phyloP scores from a whole-genome alignment of 2,797 vertebrate species.

The Sebastes hopkinsi region DNA sequence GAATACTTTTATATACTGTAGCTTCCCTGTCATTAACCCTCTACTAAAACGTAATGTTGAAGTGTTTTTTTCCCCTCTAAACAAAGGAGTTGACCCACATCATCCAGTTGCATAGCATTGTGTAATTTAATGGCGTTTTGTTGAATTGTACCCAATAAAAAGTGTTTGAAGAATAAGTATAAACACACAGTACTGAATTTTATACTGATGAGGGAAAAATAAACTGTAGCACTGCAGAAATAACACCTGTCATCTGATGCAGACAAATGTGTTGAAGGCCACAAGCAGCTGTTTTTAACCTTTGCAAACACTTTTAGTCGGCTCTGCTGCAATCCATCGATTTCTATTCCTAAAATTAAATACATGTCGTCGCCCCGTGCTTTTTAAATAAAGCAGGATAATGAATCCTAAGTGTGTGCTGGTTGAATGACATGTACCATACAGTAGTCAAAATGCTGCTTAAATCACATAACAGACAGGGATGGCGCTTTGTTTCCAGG shows the following conservation, averaged over 20 bases:
- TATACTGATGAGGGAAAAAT: not conserved
- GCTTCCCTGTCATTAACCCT: not conserved
- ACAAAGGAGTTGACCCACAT: not conserved
- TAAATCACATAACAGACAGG: not conserved
- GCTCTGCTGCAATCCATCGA: slow-evolving; percentile 11
- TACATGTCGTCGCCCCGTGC: not conserved
- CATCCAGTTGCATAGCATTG: not conserved
- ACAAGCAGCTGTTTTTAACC: slow-evolving; percentile 10
- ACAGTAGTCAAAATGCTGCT: not conserved
- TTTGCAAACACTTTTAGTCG: slow-evolving; percentile 32
- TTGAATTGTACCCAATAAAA: not conserved
- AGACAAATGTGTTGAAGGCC: slow-evolving; percentile 25
- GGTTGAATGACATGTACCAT: not conserved
- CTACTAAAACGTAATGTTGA: not conserved
- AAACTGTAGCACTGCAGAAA: not conserved
- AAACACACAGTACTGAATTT: not conserved
- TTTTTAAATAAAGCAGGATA: slow-evolving; percentile 1
- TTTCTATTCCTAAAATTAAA: slow-evolving; percentile 24
- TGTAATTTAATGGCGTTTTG: not conserved
- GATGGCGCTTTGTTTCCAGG: slow-evolving; percentile 31
- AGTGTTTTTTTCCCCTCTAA: not conserved
- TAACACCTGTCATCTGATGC: slow-evolving; percentile 6
- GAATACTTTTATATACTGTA: not conserved
- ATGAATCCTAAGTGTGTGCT: not conserved
- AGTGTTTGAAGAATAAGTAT: not conserved